Evolutionary conservation across 2,113 vertebrate genomes (phyloP), one percentile per base, ranked within the genome.

Genomic region (Phasianus colchicus): DNA sequence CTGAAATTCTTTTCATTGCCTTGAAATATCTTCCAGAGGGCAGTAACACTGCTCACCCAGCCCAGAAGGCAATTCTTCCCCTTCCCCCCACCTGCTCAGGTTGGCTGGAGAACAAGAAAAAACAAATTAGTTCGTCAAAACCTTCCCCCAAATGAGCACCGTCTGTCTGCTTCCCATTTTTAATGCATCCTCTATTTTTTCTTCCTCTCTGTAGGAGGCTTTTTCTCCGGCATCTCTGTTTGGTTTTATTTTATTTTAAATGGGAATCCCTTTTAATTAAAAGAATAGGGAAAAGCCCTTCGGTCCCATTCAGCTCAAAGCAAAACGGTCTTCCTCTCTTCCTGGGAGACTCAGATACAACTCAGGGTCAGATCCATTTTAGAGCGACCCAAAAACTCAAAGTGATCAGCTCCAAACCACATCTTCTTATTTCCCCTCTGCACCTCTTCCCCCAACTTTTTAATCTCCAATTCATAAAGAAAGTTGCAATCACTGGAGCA

Each of bases 251-350:
- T 92, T 36, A 47, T 66, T 73, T 88, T 85, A 65, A 83, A 79
- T 83, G 54, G 43, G 85, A 91, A 83, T 92, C 54, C 25, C 88
- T 94, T 91, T 91, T 92, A 95, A 96, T 94, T 96, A 95, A 91
- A 85, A 38, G 24, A 64, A 83, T 64, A 80, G 43, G 74, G 66
- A 48, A 92, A 96, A 91, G 71, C 82, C 85, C 92, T 95, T 76
- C 71, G 61, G 93, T 70, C 64, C 50, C 92, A 95, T 92, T 94
- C 93, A 83, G 60, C 79, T 89, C 7, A 4, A 76, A 88, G 89
- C 67, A 95, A 96, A 94, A 91, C 4, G 78, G 58, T 83, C 78
- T 69, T 96, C 87, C 58, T 90, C 58, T 79, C 48, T 82, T 76
- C 47, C 6, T 4, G 89, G 79, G 40, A 88, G 85, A 58, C 87